Percentiles rank a stretch among this genome's conserved stretches.
These are phyloP conservation scores for Sebastes umbrosus DNA, from an alignment of 2,797 vertebrate genomes.

Conservation along the genomic window DNA sequence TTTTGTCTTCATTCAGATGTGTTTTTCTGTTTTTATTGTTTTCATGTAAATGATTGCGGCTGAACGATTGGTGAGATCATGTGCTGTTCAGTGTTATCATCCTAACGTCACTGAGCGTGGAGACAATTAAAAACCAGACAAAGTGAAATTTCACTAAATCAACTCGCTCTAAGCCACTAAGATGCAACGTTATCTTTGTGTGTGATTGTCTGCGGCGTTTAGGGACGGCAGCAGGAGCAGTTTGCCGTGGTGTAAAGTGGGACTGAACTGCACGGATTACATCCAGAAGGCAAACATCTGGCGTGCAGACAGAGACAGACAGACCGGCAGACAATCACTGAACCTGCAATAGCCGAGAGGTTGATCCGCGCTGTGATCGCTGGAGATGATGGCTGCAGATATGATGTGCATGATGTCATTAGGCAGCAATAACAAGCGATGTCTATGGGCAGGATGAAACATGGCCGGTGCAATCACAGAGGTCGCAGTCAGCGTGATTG, in stretches of 20 bases:
- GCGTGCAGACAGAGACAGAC: conserved; percentile 41
- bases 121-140: conserved; percentile 41
- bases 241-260: conserved; percentile 44
- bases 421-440: background rate
- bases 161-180: conserved; percentile 23
- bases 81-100: background rate
- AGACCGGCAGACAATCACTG: conserved; percentile 41
- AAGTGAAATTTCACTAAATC: conserved; percentile 29
- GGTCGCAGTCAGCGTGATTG: background rate
- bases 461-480: background rate
- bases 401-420: conserved; percentile 24
- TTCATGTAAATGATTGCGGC: background rate
- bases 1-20: conserved; percentile 6
- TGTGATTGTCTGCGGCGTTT: conserved; percentile 18
- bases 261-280: conserved; percentile 62
- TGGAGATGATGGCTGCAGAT: conserved; percentile 34
- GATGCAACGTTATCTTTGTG: background rate
- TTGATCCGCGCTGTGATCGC: conserved; percentile 11
- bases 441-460: background rate
- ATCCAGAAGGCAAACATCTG: conserved; percentile 76
- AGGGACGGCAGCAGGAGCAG: conserved; percentile 33
- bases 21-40: conserved; percentile 28
- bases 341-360: conserved; percentile 25
- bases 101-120: conserved; percentile 2
- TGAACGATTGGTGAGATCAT: conserved; percentile 24